Conservation (phyloP, 2,797 vertebrate genomes). For the Leptodactylus fallax region DNA sequence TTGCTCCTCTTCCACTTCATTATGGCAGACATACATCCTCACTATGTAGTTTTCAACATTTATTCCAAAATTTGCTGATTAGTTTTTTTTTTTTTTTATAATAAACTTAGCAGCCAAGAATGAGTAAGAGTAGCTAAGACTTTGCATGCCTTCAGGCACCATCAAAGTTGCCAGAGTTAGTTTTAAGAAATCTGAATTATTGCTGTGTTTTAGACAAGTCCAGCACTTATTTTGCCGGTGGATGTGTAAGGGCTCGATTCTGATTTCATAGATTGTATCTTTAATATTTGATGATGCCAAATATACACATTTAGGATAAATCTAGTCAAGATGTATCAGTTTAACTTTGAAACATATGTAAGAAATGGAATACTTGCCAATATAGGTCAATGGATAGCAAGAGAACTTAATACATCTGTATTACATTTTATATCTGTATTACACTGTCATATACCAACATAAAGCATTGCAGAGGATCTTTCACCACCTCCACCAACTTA, state of each 20-base stretch:
- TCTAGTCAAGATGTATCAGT: background rate
- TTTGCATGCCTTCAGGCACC: background rate
- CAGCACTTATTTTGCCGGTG: background rate
- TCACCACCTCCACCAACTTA: too few relatives aligned
- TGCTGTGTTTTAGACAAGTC: background rate
- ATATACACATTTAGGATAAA: background rate
- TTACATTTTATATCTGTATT: too few relatives aligned
- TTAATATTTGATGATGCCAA: background rate
- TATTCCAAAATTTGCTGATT: conserved; percentile 23
- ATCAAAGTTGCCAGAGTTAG: conserved; percentile 9
- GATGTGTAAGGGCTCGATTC: background rate
- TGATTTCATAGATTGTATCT: background rate
- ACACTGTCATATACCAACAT: too few relatives aligned
- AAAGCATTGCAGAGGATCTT: too few relatives aligned
- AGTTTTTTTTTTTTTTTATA: conserved; percentile 26
- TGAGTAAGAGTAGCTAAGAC: conserved; percentile 3
- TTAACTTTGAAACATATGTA: background rate
- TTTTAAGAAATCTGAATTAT: conserved; percentile 12
- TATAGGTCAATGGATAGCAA: too few relatives aligned
- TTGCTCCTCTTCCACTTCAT: background rate
- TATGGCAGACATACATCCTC: background rate
- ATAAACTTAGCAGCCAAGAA: conserved; percentile 16
- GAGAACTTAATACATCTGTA: too few relatives aligned
- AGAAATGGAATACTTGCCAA: too few relatives aligned
- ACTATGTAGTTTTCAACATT: background rate